A percentile compares a stretch with the other conserved stretches of the same genome.
These are phyloP conservation scores for Drosophila histrio DNA, from an alignment of 2,888 invertebrate species.

Conservation along the genomic window DNA sequence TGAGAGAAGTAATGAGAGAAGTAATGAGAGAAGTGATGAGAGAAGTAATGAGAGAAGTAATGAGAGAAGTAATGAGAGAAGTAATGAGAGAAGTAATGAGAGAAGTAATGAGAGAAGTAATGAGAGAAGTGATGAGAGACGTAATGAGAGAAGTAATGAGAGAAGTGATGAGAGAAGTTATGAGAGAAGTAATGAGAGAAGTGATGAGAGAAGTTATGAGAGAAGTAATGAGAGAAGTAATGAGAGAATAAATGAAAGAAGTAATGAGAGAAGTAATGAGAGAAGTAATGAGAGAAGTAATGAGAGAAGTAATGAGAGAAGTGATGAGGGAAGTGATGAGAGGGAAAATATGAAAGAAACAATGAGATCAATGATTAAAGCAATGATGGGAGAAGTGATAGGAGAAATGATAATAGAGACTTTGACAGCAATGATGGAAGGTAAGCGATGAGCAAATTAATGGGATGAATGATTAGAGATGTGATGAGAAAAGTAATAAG, in stretches of 20 bases:
- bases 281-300: no score
- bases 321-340: neutral
- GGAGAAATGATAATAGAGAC: no score
- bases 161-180: neutral
- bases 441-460: no score
- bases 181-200: neutral
- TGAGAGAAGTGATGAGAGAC: no score
- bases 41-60: neutral
- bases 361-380: neutral
- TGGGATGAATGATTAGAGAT: neutral
- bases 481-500: neutral
- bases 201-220: neutral
- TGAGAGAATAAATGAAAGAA: no score
- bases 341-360: neutral
- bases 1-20: neutral
- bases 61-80: no score
- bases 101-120: neutral
- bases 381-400: no score
- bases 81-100: no score
- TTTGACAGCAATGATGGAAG: neutral
- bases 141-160: neutral
- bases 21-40: neutral
- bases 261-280: no score
- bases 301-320: no score
- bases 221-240: no score